These are phyloP conservation scores for Phania funesta DNA, from an alignment of 2,888 invertebrate species.

Conservation along the genomic window DNA sequence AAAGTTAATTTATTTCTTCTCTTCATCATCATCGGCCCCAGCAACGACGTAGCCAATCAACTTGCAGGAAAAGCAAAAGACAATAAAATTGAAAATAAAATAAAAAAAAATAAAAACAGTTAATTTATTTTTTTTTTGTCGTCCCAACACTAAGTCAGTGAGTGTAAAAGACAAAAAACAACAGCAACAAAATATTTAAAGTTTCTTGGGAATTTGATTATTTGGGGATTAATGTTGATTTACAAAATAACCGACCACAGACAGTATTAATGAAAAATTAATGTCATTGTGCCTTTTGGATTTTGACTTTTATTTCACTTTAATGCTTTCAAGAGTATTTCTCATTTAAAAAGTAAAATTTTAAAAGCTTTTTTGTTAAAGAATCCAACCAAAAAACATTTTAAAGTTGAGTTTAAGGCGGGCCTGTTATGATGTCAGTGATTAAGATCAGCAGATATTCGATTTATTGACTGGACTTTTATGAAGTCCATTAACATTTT, in stretches of 20 bases:
- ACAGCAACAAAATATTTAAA: constrained; percentile 27
- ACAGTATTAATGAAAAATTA: constrained; percentile 61
- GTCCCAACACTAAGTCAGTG: not conserved
- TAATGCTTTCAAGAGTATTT: constrained; percentile 27
- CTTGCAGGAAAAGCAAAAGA: constrained; percentile 34
- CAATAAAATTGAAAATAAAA: constrained; percentile 28
- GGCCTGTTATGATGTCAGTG: constrained; percentile 51
- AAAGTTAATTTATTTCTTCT: constrained; percentile 54
- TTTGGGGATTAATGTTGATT: constrained; percentile 49
- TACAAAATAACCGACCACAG: constrained; percentile 55
- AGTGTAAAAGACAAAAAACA: not conserved
- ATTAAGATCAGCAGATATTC: constrained; percentile 48
- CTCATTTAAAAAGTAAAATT: constrained; percentile 4
- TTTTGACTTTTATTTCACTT: constrained; percentile 1
- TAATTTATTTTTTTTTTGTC: constrained; percentile 53
- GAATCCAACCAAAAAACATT: not conserved
- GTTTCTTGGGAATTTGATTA: constrained; percentile 62
- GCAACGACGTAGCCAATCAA: constrained; percentile 11
- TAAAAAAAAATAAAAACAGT: constrained; percentile 36
- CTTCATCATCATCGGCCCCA: not conserved
- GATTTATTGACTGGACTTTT: constrained; percentile 41
- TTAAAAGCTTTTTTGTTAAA: constrained; percentile 54
- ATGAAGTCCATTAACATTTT: constrained; percentile 46
- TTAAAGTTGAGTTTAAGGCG: constrained; percentile 37
- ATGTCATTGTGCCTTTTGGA: constrained; percentile 55